Base-by-base conservation (phyloP, 2,113 vertebrate genomes). In the Aythya baeri region DNA sequence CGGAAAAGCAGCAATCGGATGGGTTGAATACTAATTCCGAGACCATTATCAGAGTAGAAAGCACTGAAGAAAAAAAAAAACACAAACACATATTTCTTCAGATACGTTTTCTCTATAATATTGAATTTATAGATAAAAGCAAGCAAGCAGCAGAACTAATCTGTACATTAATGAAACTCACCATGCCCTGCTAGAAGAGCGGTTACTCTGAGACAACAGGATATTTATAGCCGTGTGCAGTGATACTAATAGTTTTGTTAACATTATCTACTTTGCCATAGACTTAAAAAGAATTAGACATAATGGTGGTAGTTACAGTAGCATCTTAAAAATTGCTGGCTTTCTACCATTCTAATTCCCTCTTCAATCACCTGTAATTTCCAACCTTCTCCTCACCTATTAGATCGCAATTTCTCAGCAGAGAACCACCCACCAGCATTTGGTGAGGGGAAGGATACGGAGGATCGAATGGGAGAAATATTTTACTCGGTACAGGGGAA, bases 101-200 rank as follows among this genome's bases (percentile, higher is more conserved):
- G 88, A 88, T 76, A 84, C 82, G 80, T 57, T 50, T 71, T 96
- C 81, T 85, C 74, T 78, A 49, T 36, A 72, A 61, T 91, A 83
- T 25, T 88, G 93, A 88, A 89, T 93, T 95, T 75, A 80, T 4
- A 93, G 81, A 86, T 74, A 91, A 89, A 91, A 86, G 58, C 36
- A 27, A 89, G 29, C 89, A 81, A 70, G 6, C 29, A 78, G 54
- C 22, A 49, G 83, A 89, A 81, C 8, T 85, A 91, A 96, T 95
- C 67, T 89, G 20, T 71, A 82, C 36, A 50, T 88, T 96, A 95
- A 96, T 72, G 87, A 91, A 96, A 95, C 32, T 70, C 71, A 50
- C 41, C 55, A 54, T 31, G 95, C 9, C 9, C 79, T n/a, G 34
- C 91, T 89, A 89, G 87, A 85, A 91, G 82, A 81, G 93, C 25